phyloP scores from a whole-genome alignment of 1,140 invertebrate species.

The Aplysia californica region DNA sequence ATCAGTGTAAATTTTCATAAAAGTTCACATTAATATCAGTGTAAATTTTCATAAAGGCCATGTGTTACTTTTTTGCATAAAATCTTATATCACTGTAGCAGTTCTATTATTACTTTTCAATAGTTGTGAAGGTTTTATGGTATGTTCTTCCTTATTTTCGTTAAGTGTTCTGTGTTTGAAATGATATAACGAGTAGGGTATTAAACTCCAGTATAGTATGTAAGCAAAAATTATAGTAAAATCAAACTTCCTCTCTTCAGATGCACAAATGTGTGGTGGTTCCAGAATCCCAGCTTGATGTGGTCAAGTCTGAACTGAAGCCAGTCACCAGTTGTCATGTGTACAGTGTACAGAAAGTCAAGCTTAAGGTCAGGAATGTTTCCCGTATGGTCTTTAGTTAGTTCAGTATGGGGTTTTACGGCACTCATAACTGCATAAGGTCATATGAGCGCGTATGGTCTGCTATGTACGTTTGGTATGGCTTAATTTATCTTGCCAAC shows the following conservation, averaged over 20 bases:
- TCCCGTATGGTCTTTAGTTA: neutral
- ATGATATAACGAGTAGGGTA: too few species aligned
- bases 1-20: too few species aligned
- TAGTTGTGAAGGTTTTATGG: neutral
- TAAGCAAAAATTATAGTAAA: too few species aligned
- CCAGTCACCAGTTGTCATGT: slow-evolving; percentile 56
- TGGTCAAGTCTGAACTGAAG: slow-evolving; percentile 37
- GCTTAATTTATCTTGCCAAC: too few species aligned
- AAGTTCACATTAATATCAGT: too few species aligned
- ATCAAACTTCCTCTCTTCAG: too few species aligned
- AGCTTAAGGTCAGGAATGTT: slow-evolving; percentile 44
- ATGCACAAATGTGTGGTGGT: slow-evolving; percentile 51
- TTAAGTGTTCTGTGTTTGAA: neutral
- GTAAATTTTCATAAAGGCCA: too few species aligned
- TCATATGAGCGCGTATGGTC: too few species aligned
- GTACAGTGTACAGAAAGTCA: slow-evolving; percentile 59
- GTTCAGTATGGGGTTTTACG: too few species aligned
- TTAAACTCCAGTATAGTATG: slow-evolving; percentile 6
- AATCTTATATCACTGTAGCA: neutral
- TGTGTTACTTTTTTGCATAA: too few species aligned
- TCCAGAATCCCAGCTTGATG: slow-evolving; percentile 47
- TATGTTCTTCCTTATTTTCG: neutral
- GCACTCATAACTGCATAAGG: too few species aligned
- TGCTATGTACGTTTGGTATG: too few species aligned
- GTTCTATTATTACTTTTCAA: neutral